Evolutionary conservation across 1,140 invertebrate genomes (phyloP), one percentile per base, ranked within the genome.

Genomic region (Triops cancriformis): DNA sequence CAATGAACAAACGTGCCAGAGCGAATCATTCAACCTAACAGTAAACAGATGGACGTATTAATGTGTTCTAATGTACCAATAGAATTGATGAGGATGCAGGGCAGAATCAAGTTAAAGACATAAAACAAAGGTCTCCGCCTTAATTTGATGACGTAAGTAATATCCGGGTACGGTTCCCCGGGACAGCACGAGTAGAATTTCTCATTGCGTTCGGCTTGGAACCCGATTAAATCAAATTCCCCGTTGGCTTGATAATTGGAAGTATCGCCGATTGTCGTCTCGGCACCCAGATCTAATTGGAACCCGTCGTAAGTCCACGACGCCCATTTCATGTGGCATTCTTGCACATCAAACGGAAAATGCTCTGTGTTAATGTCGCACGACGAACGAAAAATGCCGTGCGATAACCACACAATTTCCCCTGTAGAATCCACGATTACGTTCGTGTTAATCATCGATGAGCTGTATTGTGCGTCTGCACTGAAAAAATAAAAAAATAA

Each of bases 221-320:
- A 91, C 82, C 90, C 89, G 11, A 93, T 85, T 78, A 94, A 84
- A 82, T 93, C 91, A 82, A 93, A 93, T 83, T 93, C 92, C 1
- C 92, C 92, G 81, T 93, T 93, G 0, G 89, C 89, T 81, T 93
- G 91, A 81, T 93, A 93, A 84, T 93, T 93, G 78, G 87, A 90
- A 26, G 89, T 88, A 82, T 93, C 92, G 5, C 91, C 92, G 80
- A 90, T 87, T 82, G 91, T 89, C 51, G 88, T 90, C 81, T 92
- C 89, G 80, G 90, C 89, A 79, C 90, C 87, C 51, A 93, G 83
- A 81, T 93, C 90, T 78, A 93, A 83, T 90, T 95, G 93, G 85
- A 93, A 94, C 27, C 93, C 94, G 83, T 98, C 96, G 85, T 97
- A 98, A 0, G 96, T 97, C 96, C 96, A 98, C 0, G 94, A 97